Evolutionary conservation across 2,797 vertebrate species (phyloP).

Genomic region (Taeniopygia guttata): DNA sequence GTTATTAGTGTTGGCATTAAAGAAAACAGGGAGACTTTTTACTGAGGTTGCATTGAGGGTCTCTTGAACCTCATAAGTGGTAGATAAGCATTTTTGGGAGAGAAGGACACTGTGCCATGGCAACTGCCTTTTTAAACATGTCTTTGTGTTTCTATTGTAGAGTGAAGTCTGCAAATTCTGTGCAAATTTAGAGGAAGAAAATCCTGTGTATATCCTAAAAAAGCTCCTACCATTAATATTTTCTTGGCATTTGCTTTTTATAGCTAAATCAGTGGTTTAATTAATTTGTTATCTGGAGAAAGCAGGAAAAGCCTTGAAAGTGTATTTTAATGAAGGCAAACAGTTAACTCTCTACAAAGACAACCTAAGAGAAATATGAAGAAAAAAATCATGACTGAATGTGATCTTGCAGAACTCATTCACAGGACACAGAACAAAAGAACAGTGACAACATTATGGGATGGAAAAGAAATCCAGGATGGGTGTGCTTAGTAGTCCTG

Average conservation of each 20-base stretch:
- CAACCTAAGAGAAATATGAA: not conserved
- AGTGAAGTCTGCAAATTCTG: not conserved
- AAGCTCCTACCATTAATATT: not conserved
- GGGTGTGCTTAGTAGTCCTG: not conserved
- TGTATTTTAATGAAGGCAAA: not conserved
- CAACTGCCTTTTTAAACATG: not conserved
- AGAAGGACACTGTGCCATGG: rapidly evolving
- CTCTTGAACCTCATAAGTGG: not conserved
- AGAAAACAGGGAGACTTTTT: not conserved
- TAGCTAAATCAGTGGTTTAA: not conserved
- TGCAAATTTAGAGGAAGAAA: not conserved
- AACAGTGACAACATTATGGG: not conserved
- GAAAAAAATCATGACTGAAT: not conserved
- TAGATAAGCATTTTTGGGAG: not conserved
- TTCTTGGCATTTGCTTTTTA: not conserved
- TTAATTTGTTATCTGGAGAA: not conserved
- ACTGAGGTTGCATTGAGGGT: not conserved
- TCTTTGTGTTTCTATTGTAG: not conserved
- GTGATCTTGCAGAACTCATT: not conserved
- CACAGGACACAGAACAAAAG: not conserved
- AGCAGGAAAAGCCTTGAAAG: not conserved
- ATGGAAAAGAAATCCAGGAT: not conserved
- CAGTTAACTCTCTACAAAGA: not conserved
- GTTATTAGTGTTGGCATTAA: not conserved
- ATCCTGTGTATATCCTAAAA: not conserved